Conservation (phyloP, 2,888 invertebrate genomes). For the Myopa testacea region DNA sequence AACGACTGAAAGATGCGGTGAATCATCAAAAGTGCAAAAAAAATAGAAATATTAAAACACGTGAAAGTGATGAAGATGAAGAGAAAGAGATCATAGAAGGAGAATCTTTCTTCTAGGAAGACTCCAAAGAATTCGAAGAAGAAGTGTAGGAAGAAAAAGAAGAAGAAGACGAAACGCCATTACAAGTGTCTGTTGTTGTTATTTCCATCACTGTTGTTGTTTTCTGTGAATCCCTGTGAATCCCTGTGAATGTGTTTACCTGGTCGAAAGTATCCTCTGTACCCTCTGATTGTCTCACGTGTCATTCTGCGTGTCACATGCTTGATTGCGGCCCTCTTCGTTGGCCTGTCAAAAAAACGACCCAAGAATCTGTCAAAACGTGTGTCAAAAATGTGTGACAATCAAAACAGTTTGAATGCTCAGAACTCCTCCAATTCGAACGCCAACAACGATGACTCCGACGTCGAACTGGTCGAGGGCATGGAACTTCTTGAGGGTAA, state of each 20-base stretch:
- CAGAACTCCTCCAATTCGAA: conserved; percentile 34
- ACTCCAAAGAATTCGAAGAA: not conserved
- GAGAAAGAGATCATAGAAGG: not conserved
- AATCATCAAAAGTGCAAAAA: not conserved
- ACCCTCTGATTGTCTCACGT: not conserved
- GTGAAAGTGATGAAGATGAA: not conserved
- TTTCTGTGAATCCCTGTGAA: not conserved
- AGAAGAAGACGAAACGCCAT: not conserved
- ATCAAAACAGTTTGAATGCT: conserved; percentile 34
- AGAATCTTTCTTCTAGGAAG: not conserved
- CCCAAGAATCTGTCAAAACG: no score
- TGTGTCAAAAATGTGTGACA: conserved; percentile 45
- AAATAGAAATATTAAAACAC: not conserved
- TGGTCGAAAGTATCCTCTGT: not conserved
- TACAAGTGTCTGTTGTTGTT: conserved; percentile 9
- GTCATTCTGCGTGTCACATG: not conserved
- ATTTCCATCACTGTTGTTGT: not conserved
- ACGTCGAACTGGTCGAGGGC: conserved; percentile 67
- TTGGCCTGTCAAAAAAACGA: not conserved
- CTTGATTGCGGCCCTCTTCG: not conserved
- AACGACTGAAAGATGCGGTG: not conserved
- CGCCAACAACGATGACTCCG: conserved; percentile 62
- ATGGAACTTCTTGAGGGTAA: conserved; percentile 68
- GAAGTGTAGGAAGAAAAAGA: not conserved
- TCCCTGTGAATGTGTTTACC: not conserved